Evolutionary conservation across 2,888 invertebrate species (phyloP), one percentile per base, ranked within the genome.

Genomic region (Campoplex capitator): DNA sequence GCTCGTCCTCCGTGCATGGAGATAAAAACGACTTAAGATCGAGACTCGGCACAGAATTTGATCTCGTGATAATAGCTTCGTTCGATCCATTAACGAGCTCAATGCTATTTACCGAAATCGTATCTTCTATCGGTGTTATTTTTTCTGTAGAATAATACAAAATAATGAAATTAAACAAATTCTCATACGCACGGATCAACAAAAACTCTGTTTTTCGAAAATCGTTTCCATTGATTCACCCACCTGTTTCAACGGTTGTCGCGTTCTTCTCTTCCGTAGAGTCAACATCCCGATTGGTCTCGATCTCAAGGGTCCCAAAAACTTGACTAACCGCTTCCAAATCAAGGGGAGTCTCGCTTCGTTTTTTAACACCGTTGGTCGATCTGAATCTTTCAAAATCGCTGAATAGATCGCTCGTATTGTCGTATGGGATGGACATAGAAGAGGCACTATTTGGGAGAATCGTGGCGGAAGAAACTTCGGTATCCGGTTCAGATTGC

Each of bases 1-100:
- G 92, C 73, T 94, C 93, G 80, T 94, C 93, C 71, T 93, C 93
- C 87, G 91, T 88, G 88, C 90, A 91, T 81, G 92, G 91, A 78
- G 92, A 91, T 89, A 94, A 89, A 88, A 94, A 94, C 79, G 92
- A 93, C 88, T 95, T 94, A 80, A 94, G 91, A 92, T 95, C 94
- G 84, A 95, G 93, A 88, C 94, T 94, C 80, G 94, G 94, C 78
- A 94, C 93, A 45, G 94, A 94, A 84, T 93, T 93, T 81, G 94
- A 94, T 86, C 94, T 90, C 85, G 93, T 93, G 13, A 32, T 62
- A 85, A 94, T 91, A 84, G 91, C 90, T 81, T 91, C 93, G 16
- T 91, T 70, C 56, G 89, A 86, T 85, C 91, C 89, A 84, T 91
- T 92, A 56, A 89, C 91, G 76, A 93, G 91, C 83, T 95, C 94